phyloP scores from a whole-genome alignment of 2,888 invertebrate genomes.

The Netelia fuscicornis region DNA sequence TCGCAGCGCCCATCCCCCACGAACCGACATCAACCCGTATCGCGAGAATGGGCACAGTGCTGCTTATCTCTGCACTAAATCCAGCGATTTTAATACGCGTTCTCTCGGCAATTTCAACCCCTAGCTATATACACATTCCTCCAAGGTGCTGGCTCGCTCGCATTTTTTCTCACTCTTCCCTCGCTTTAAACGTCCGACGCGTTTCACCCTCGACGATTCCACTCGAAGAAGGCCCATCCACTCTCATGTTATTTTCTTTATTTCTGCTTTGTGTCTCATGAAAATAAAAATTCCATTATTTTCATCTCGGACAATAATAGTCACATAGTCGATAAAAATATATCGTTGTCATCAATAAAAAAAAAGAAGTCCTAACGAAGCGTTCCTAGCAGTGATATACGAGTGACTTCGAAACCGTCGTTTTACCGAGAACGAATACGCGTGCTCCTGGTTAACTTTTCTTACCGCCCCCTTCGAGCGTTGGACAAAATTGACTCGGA shows the following conservation, averaged over 20 bases:
- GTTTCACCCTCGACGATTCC: conserved; percentile 63
- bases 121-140: conserved; percentile 79
- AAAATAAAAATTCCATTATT: conserved; percentile 84
- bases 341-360: conserved; percentile 12
- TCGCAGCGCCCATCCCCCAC: conserved; percentile 46
- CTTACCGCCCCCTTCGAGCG: conserved; percentile 70
- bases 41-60: conserved; percentile 70
- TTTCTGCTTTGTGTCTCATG: conserved; percentile 83
- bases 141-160: conserved; percentile 67
- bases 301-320: conserved; percentile 62
- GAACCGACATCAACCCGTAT: conserved; percentile 60
- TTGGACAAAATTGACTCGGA: conserved; percentile 81
- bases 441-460: conserved; percentile 77
- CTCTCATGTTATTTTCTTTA: conserved; percentile 66
- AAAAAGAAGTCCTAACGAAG: conserved; percentile 74
- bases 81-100: conserved; percentile 87
- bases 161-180: conserved; percentile 59
- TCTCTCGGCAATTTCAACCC: conserved; percentile 85
- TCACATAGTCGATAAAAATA: not conserved
- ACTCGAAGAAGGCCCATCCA: conserved; percentile 42
- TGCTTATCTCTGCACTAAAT: conserved; percentile 87
- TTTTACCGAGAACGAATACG: not conserved
- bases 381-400: conserved; percentile 66
- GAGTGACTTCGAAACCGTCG: conserved; percentile 16
- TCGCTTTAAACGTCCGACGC: conserved; percentile 50